phyloP scores from a whole-genome alignment of 1,140 invertebrate genomes.

The Drosophila tani region DNA sequence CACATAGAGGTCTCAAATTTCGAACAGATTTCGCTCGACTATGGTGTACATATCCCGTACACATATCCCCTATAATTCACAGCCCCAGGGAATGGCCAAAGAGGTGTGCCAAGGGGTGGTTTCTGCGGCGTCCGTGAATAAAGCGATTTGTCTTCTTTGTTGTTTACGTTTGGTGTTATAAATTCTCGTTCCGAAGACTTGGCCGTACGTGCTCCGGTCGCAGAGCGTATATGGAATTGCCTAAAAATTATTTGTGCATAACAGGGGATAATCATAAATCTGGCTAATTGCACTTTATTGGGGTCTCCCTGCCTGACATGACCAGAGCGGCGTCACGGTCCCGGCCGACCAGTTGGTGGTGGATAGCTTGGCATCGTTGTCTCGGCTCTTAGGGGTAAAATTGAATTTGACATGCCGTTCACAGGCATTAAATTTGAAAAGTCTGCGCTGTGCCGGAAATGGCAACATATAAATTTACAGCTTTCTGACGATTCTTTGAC shows the following conservation, averaged over 20 bases:
- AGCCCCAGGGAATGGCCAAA: conserved; percentile 40
- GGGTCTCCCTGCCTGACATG: conserved; percentile 54
- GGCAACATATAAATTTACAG: conserved; percentile 70
- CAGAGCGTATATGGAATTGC: conserved; percentile 71
- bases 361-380: conserved; percentile 28
- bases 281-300: conserved; percentile 84
- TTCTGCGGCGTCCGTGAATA: conserved; percentile 77
- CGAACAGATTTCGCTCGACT: conserved; percentile 77
- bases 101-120: conserved; percentile 63
- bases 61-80: conserved; percentile 23
- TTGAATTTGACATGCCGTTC: conserved; percentile 80
- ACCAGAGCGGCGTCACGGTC: conserved; percentile 22
- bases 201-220: conserved; percentile 49
- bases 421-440: conserved; percentile 70
- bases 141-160: conserved; percentile 83
- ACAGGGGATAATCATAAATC: conserved; percentile 85
- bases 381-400: conserved; percentile 69
- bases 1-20: conserved; percentile 73
- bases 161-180: conserved; percentile 82
- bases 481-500: conserved; percentile 62
- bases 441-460: conserved; percentile 48
- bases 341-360: conserved; percentile 38
- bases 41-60: conserved; percentile 36
- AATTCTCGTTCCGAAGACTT: conserved; percentile 68
- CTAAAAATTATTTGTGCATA: conserved; percentile 84